Evolutionary conservation across 2,888 invertebrate species (phyloP).

Genomic region (Caenorhabditis sinica): DNA sequence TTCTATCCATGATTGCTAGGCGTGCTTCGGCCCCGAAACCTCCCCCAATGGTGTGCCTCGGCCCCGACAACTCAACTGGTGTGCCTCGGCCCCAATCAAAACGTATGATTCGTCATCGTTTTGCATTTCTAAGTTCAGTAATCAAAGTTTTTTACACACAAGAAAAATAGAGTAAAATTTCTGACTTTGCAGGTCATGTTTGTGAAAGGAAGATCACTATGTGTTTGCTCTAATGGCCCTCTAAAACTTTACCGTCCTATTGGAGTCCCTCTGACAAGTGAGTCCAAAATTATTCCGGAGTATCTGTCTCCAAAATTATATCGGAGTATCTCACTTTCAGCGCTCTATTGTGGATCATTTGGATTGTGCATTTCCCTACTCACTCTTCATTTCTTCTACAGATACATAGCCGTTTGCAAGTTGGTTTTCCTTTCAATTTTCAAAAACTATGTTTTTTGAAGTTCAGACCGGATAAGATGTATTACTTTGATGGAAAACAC

Average conservation of each 20-base stretch:
- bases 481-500: conserved; percentile 45
- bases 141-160: background rate
- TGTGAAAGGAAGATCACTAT: conserved; percentile 43
- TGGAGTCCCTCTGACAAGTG: conserved; percentile 31
- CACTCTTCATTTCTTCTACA: conserved; percentile 42
- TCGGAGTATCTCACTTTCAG: background rate
- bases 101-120: conserved; percentile 7
- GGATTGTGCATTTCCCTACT: conserved; percentile 42
- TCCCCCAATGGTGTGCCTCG: conserved; percentile 14
- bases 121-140: background rate
- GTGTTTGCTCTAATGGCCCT: conserved; percentile 43
- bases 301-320: background rate
- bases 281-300: too few relatives aligned
- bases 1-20: conserved; percentile 5
- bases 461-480: conserved; percentile 35
- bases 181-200: conserved; percentile 37
- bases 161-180: background rate
- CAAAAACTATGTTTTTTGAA: background rate
- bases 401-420: conserved; percentile 57
- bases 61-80: conserved; percentile 15
- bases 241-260: conserved; percentile 6
- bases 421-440: background rate
- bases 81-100: conserved; percentile 15
- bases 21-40: conserved; percentile 22
- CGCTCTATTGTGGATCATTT: conserved; percentile 53